These are phyloP conservation scores for Calephelis nemesis DNA, from an alignment of 1,140 invertebrate species.

Conservation along the genomic window DNA sequence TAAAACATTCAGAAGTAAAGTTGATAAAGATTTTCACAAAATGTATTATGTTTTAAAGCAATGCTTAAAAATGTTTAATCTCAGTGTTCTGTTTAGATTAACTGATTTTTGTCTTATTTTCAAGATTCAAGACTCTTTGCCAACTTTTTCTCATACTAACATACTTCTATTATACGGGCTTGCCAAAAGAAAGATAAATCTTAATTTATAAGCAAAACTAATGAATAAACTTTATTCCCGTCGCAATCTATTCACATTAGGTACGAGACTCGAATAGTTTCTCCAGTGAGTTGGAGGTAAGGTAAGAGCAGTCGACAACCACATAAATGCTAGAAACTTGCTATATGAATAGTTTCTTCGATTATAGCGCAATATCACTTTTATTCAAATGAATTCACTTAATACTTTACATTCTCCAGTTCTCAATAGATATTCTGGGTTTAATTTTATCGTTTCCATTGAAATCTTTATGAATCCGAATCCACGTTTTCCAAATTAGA, in stretches of 20 bases:
- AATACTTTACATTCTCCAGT: slow-evolving; percentile 12
- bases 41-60: no score
- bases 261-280: slow-evolving; percentile 33
- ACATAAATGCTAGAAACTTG: slow-evolving; percentile 38
- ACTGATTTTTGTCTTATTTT: no score
- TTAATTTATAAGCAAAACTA: slow-evolving; percentile 12
- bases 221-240: slow-evolving; percentile 13
- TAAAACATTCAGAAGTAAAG: no score
- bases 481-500: slow-evolving; percentile 54
- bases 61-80: no score
- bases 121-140: neutral
- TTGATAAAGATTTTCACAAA: no score
- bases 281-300: slow-evolving; percentile 21
- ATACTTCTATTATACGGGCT: neutral
- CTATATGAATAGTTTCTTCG: slow-evolving; percentile 29
- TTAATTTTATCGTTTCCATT: slow-evolving; percentile 23
- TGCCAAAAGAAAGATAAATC: slow-evolving; percentile 8
- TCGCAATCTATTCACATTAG: slow-evolving; percentile 27
- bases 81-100: no score
- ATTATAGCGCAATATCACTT: slow-evolving; percentile 26
- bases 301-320: slow-evolving; percentile 20
- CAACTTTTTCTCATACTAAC: neutral
- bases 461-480: slow-evolving; percentile 31
- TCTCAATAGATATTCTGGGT: slow-evolving; percentile 3
- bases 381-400: slow-evolving; percentile 22